Evolutionary conservation across 2,113 vertebrate species (phyloP).

Genomic region (Brienomyrus brachyistius): DNA sequence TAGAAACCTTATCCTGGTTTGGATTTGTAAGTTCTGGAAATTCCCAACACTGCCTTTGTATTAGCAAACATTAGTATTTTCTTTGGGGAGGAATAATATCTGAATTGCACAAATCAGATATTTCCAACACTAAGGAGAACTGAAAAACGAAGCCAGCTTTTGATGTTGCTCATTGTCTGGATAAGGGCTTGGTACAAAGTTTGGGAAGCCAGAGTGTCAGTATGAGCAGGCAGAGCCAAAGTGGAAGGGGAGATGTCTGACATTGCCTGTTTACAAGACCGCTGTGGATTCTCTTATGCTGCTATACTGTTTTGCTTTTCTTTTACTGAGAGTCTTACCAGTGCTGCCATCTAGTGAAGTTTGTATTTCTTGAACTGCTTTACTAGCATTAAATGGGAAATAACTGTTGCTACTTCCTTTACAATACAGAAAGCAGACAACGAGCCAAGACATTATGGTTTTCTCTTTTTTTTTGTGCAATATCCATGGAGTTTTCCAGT

Average conservation of each 20-base stretch:
- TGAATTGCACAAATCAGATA: not conserved
- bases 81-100: not conserved
- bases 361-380: not conserved
- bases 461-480: not conserved
- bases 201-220: not conserved
- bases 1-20: too few relatives aligned
- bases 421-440: not conserved
- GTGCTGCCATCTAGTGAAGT: constrained; percentile 14
- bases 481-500: not conserved
- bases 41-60: not conserved
- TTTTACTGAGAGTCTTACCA: not conserved
- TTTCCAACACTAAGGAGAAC: not conserved
- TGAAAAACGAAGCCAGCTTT: not conserved
- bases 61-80: not conserved
- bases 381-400: not conserved
- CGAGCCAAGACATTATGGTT: not conserved
- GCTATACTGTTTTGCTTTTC: not conserved
- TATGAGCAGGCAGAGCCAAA: not conserved
- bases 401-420: not conserved
- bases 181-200: not conserved
- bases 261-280: not conserved
- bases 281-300: not conserved
- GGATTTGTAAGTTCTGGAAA: too few relatives aligned
- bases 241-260: not conserved
- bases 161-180: not conserved